These are phyloP conservation scores for Melanerpes formicivorus DNA, from an alignment of 2,113 vertebrate genomes.

Conservation along the genomic window DNA sequence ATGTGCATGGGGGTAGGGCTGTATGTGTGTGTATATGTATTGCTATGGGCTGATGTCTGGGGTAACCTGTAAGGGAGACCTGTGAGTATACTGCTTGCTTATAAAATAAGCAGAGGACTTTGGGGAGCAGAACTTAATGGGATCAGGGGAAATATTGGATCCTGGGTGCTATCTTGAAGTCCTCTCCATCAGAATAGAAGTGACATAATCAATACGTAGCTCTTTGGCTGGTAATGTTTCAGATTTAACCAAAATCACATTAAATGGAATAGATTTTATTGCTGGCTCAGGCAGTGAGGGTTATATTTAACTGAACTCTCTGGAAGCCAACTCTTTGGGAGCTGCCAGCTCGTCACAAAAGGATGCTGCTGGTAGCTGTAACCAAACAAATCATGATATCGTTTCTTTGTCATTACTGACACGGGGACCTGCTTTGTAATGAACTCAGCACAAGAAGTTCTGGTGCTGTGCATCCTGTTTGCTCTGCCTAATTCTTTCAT, in stretches of 20 bases:
- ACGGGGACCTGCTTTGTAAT: not conserved
- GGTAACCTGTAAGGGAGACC: not conserved
- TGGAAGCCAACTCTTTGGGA: constrained; percentile 28
- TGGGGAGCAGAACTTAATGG: not conserved
- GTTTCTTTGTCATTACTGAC: not conserved
- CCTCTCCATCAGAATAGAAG: not conserved
- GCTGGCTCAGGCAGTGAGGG: not conserved
- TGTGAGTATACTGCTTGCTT: not conserved
- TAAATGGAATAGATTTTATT: constrained; percentile 40
- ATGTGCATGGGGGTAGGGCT: not conserved
- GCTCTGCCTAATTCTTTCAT: not conserved
- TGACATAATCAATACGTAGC: constrained; percentile 43
- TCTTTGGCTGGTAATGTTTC: constrained; percentile 38
- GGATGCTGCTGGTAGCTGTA: not conserved
- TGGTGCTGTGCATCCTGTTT: not conserved
- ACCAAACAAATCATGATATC: not conserved
- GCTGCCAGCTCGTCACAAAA: not conserved
- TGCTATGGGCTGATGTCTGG: not conserved
- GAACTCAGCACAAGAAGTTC: not conserved
- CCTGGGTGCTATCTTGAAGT: not conserved
- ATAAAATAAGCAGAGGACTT: not conserved
- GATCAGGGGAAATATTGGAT: constrained; percentile 8
- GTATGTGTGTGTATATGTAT: not conserved
- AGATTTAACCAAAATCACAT: constrained; percentile 47
- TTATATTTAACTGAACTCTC: constrained; percentile 41